Evolutionary conservation across 2,797 vertebrate species (phyloP), one percentile per base, ranked within the genome.

Genomic region (Xenopus petersii): DNA sequence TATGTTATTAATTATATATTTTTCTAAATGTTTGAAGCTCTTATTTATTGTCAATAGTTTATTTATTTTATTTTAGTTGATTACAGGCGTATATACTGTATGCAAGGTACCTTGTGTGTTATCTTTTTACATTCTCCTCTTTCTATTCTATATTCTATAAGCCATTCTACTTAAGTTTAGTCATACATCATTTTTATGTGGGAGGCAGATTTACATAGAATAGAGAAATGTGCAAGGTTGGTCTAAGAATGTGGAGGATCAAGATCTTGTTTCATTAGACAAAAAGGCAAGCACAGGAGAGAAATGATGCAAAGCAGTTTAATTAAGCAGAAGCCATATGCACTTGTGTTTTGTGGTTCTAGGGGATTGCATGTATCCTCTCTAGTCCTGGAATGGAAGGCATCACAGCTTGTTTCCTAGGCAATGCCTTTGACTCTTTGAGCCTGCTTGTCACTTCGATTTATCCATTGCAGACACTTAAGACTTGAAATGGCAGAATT

Each of bases 401-500:
- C 36, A 42, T 9, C 36, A 9, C 36, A 7, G 36, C 36, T 42
- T 42, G 36, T 42, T 74, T 74, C 71, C 77, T 58, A 60, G 77
- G 71, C 64, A 64, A 79, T 66, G 61, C 26, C 13, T 68, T 70
- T 70, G 54, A 74, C 65, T 70, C 62, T 70, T 71, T 63, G 36
- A 65, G 54, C 67, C 54, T 21, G 49, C 62, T 54, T 73, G 67
- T 74, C 61, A 24, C 16, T 74, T 55, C 70, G 56, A 74, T 74
- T 65, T 74, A 65, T 58, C 71, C 54, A 17, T 61, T 74, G 60
- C 67, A 70, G 67, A 70, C 71, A 42, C 67, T 70, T 79, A 48
- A 69, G 55, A 79, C 24, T 59, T 68, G 64, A 70, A 58, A 74
- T 74, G 77, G 70, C 77, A 74, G 55, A 49, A 64, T 64, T 60